Conservation (phyloP, 1,140 invertebrate species). For the Papilio helenus region DNA sequence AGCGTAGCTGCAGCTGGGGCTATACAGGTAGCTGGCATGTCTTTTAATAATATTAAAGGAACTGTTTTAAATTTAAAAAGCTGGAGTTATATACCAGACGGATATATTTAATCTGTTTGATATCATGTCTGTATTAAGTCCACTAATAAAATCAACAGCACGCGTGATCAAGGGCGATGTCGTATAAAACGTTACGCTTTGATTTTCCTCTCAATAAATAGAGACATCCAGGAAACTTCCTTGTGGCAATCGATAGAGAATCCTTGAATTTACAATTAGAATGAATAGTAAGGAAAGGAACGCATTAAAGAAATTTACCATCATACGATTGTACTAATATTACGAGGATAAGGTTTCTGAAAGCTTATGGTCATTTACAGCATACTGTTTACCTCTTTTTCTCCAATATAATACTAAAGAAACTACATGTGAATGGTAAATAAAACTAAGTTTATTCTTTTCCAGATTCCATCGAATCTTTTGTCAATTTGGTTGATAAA, state of each 20-base stretch:
- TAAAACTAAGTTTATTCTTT: conserved; percentile 32
- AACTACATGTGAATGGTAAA: background rate
- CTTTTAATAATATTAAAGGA: too few species aligned
- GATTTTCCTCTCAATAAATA: background rate
- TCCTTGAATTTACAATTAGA: background rate
- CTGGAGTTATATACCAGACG: too few species aligned
- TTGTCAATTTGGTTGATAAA: conserved; percentile 65
- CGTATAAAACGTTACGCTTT: background rate
- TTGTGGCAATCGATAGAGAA: background rate
- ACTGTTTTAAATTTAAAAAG: too few species aligned
- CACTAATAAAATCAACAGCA: background rate
- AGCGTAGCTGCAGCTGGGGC: conserved; percentile 84
- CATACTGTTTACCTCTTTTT: too few species aligned
- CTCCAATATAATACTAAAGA: too few species aligned
- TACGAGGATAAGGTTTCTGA: background rate
- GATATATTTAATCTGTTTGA: background rate
- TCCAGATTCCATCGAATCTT: conserved; percentile 68
- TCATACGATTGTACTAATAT: background rate
- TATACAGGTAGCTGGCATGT: conserved; percentile 58
- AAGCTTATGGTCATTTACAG: too few species aligned
- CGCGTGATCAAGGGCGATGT: background rate
- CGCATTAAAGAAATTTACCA: background rate
- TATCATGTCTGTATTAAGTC: background rate
- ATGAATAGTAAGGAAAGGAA: background rate
- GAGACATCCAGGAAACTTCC: background rate